Conservation (phyloP, 2,113 vertebrate genomes). For the Carollia perspicillata region DNA sequence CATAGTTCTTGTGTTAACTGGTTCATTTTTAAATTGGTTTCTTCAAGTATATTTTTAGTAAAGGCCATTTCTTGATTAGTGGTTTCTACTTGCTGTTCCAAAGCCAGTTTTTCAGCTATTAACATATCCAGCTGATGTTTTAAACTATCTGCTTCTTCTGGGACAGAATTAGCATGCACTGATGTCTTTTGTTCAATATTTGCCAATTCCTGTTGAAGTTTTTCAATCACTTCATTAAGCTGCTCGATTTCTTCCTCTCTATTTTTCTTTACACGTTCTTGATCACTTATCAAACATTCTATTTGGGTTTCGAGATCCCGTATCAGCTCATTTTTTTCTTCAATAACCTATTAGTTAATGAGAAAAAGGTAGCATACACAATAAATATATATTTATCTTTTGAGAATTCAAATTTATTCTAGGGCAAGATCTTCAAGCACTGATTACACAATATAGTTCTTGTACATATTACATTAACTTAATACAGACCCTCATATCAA, state of each 20-base stretch:
- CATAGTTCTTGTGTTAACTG: constrained; percentile 82
- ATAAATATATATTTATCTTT: constrained; percentile 28
- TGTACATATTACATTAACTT: not conserved
- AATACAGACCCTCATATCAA: not conserved
- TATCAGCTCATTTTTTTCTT: constrained; percentile 88
- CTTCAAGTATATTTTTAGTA: constrained; percentile 80
- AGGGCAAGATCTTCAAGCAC: not conserved
- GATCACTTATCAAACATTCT: constrained; percentile 91
- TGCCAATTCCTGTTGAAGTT: constrained; percentile 92
- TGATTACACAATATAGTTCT: not conserved
- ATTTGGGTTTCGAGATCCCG: constrained; percentile 90
- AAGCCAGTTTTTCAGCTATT: constrained; percentile 76
- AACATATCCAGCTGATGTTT: constrained; percentile 78
- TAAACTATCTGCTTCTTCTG: constrained; percentile 81
- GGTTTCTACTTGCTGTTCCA: constrained; percentile 77
- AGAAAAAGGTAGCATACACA: constrained; percentile 10
- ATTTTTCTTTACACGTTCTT: constrained; percentile 88
- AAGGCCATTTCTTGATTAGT: constrained; percentile 68
- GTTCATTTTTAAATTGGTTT: constrained; percentile 85
- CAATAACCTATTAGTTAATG: constrained; percentile 82
- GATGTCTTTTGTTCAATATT: constrained; percentile 86
- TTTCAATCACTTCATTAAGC: constrained; percentile 93
- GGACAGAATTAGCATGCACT: constrained; percentile 74
- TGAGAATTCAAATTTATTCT: constrained; percentile 30
- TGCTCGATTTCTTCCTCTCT: constrained; percentile 92